Evolutionary conservation across 2,797 vertebrate species (phyloP).

Genomic region (Hydrolagus colliei): DNA sequence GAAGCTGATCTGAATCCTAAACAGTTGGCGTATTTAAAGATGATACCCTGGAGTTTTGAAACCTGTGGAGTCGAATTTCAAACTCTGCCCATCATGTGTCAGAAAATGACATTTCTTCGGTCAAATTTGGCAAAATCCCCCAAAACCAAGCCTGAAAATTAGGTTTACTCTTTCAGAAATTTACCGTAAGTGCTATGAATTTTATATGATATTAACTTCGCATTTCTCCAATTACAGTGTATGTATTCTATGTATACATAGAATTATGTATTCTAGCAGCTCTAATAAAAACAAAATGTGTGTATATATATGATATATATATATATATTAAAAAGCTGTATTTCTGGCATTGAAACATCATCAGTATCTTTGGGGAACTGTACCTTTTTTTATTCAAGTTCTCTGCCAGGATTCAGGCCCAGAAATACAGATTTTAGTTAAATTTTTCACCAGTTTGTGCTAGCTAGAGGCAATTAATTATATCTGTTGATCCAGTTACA

Average conservation of each 20-base stretch:
- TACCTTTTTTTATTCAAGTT: too few relatives aligned
- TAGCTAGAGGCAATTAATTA: too few relatives aligned
- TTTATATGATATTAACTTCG: neutral
- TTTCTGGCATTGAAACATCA: too few relatives aligned
- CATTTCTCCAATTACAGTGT: neutral
- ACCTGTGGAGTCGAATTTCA: constrained; percentile 63
- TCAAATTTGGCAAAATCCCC: constrained; percentile 22
- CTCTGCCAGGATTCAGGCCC: too few relatives aligned
- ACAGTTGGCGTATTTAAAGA: constrained; percentile 61
- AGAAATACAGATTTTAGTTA: too few relatives aligned
- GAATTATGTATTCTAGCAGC: neutral
- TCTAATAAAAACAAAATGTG: neutral
- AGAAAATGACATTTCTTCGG: constrained; percentile 42
- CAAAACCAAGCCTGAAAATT: neutral
- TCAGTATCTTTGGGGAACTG: too few relatives aligned
- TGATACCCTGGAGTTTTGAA: constrained; percentile 54
- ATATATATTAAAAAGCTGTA: too few relatives aligned
- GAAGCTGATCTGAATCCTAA: constrained; percentile 63
- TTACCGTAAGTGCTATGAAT: neutral
- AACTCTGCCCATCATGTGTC: constrained; percentile 62
- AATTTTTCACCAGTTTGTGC: too few relatives aligned
- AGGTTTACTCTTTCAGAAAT: neutral
- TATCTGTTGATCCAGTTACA: too few relatives aligned
- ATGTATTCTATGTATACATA: neutral
- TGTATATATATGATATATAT: neutral